These are phyloP conservation scores for Psittacula cyanocephala DNA, from an alignment of 2,113 vertebrate species.

Conservation along the genomic window DNA sequence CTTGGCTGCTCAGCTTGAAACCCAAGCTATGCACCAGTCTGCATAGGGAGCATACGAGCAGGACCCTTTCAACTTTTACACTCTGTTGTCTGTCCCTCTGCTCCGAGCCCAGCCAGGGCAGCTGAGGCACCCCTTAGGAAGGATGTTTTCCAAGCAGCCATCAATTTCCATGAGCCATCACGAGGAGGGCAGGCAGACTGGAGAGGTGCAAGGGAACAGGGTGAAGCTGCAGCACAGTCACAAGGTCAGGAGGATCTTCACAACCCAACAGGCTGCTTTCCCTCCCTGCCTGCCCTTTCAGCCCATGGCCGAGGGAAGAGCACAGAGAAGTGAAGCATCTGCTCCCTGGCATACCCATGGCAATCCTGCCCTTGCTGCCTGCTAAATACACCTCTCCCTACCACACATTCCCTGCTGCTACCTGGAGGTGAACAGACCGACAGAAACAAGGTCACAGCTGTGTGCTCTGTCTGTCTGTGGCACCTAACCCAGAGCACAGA, in stretches of 20 bases:
- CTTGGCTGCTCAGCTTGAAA: not conserved
- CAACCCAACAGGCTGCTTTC: not conserved
- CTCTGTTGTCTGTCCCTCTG: not conserved
- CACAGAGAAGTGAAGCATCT: not conserved
- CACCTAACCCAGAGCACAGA: not conserved
- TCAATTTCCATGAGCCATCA: not conserved
- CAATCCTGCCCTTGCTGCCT: not conserved
- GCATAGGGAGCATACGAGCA: not conserved
- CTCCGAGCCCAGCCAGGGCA: not conserved
- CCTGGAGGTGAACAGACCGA: not conserved
- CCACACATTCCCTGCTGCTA: not conserved
- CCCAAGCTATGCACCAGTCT: not conserved
- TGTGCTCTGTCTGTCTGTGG: not conserved
- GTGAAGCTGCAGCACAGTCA: not conserved
- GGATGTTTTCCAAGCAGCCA: not conserved
- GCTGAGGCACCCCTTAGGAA: not conserved
- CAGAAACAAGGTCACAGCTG: constrained; percentile 35
- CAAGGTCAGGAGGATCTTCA: not conserved
- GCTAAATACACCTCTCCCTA: not conserved
- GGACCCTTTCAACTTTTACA: not conserved
- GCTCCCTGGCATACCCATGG: not conserved
- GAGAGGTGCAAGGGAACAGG: not conserved
- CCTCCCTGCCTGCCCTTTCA: not conserved
- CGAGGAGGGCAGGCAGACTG: not conserved
- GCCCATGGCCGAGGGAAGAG: not conserved